A percentile compares a stretch with the other conserved stretches of the same genome.
Conservation (phyloP, 2,113 vertebrate genomes). For the Proterorhinus semilunaris region DNA sequence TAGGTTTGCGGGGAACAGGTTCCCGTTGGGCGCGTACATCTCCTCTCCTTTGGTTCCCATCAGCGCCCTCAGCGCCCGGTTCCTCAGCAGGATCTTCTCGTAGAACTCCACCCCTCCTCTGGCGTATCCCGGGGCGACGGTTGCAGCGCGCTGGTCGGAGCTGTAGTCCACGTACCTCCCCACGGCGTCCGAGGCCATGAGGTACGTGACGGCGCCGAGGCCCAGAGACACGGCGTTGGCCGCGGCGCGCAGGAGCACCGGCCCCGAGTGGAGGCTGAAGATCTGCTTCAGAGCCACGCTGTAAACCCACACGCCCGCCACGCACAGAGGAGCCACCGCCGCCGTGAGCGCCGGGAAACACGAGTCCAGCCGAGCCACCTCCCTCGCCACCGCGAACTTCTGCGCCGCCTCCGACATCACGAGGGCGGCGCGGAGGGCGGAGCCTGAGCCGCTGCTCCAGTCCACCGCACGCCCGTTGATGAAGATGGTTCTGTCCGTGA, state of each 20-base stretch:
- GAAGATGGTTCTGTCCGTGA: constrained; percentile 77
- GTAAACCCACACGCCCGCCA: constrained; percentile 80
- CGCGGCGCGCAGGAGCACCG: constrained; percentile 64
- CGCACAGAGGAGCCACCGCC: constrained; percentile 78
- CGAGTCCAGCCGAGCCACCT: constrained; percentile 79
- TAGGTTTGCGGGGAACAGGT: constrained; percentile 82
- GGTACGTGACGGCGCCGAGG: constrained; percentile 78
- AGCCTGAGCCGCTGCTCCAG: constrained; percentile 80
- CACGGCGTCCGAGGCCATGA: constrained; percentile 76
- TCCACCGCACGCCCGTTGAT: constrained; percentile 80
- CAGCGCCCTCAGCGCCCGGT: constrained; percentile 80
- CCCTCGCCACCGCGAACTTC: constrained; percentile 88
- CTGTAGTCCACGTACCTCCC: constrained; percentile 81
- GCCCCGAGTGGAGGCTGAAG: constrained; percentile 78
- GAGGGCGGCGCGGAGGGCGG: constrained; percentile 79
- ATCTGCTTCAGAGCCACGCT: constrained; percentile 79
- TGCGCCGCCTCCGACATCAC: constrained; percentile 81
- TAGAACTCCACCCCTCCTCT: constrained; percentile 92
- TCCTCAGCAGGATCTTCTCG: constrained; percentile 84
- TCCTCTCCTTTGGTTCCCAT: constrained; percentile 83
- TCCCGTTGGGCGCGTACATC: constrained; percentile 86
- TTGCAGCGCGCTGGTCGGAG: constrained; percentile 79
- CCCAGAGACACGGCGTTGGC: constrained; percentile 74
- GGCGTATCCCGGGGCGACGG: constrained; percentile 81
- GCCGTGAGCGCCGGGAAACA: constrained; percentile 75